Percentiles rank a stretch among this genome's conserved stretches.
phyloP scores from a whole-genome alignment of 2,113 vertebrate species.

The Pica pica region DNA sequence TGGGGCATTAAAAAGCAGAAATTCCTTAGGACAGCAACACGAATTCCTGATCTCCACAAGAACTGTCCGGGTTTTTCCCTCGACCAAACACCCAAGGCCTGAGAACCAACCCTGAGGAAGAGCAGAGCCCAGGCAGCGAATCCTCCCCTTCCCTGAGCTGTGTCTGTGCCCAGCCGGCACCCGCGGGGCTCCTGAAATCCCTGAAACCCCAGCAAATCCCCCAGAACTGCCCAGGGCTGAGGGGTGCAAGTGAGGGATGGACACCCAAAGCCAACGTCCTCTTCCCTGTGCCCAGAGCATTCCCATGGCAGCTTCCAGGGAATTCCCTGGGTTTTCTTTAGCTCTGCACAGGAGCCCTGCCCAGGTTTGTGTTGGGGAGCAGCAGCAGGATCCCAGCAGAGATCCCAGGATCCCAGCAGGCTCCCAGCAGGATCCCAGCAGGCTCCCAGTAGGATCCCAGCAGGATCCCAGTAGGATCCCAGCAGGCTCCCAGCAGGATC shows the following conservation, averaged over 20 bases:
- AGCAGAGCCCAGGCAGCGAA: neutral
- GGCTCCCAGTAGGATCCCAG: neutral
- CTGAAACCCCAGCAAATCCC: neutral
- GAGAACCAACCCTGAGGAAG: neutral
- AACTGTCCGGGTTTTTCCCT: neutral
- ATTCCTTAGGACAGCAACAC: neutral
- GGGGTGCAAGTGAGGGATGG: neutral
- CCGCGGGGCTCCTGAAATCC: neutral
- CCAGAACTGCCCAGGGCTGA: neutral
- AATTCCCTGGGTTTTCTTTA: accelerated
- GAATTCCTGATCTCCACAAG: neutral
- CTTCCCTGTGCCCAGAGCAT: accelerated
- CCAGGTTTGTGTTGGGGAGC: too few species aligned
- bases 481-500: neutral
- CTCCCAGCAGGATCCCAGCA: neutral
- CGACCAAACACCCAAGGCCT: neutral
- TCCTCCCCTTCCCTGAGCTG: neutral
- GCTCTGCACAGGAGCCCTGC: neutral
- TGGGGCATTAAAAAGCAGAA: neutral
- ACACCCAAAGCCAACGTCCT: neutral
- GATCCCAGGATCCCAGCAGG: neutral
- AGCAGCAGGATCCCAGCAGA: neutral
- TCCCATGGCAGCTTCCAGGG: neutral
- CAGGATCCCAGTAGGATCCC: too few species aligned
- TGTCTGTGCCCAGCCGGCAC: neutral